phyloP scores from a whole-genome alignment of 2,888 invertebrate genomes.

The Teleogryllus oceanicus region DNA sequence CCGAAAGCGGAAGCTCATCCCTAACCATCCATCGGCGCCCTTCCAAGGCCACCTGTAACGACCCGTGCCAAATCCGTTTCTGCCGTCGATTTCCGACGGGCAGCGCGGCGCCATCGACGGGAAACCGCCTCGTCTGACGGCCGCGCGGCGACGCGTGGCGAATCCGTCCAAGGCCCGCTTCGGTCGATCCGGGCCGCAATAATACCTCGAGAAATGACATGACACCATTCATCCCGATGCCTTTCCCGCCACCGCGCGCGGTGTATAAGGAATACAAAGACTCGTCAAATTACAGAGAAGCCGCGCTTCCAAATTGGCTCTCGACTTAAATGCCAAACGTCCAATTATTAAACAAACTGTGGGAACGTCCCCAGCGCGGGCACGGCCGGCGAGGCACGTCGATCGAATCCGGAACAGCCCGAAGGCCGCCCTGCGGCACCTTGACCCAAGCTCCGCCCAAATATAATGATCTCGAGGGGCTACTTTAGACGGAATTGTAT shows the following conservation, averaged over 20 bases:
- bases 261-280: not conserved
- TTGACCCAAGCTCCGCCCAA: no score
- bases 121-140: not conserved
- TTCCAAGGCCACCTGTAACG: no score
- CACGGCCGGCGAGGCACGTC: no score
- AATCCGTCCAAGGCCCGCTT: not conserved
- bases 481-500: no score
- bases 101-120: no score
- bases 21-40: no score
- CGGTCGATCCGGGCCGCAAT: not conserved
- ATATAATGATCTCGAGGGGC: no score
- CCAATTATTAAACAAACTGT: slow-evolving; percentile 5
- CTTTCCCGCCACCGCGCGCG: not conserved
- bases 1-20: no score
- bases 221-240: not conserved
- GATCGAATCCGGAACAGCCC: no score
- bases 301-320: not conserved
- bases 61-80: no score
- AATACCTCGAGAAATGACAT: not conserved
- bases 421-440: no score
- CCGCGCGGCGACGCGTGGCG: not conserved
- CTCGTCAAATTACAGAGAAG: not conserved
- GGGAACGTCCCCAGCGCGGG: not conserved
- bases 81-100: no score
- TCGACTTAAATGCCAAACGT: not conserved